phyloP scores from a whole-genome alignment of 2,113 vertebrate genomes.

The Cololabis saira region DNA sequence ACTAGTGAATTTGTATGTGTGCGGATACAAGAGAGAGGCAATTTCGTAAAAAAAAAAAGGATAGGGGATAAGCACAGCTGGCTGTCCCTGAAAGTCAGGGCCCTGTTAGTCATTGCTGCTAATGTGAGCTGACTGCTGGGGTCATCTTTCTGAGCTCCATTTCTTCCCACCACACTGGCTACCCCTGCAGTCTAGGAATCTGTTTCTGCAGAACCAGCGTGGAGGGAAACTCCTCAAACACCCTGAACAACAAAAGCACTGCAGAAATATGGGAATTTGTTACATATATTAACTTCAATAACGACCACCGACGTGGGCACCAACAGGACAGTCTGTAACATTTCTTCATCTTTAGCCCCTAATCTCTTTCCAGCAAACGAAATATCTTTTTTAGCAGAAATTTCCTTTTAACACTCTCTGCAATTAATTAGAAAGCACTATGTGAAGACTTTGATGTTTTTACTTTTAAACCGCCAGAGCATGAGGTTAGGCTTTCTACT shows the following conservation, averaged over 20 bases:
- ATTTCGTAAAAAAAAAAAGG: too few species aligned
- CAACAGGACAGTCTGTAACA: neutral
- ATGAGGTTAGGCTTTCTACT: neutral
- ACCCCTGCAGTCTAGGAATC: slow-evolving; percentile 68
- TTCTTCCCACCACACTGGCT: slow-evolving; percentile 67
- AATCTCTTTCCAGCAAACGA: slow-evolving; percentile 19
- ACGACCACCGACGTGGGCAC: slow-evolving; percentile 23
- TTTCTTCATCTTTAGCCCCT: slow-evolving; percentile 8
- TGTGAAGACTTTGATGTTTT: neutral
- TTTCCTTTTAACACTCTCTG: slow-evolving; percentile 26
- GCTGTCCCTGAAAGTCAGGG: slow-evolving; percentile 52
- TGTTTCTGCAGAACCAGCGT: slow-evolving; percentile 71
- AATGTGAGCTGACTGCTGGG: slow-evolving; percentile 77
- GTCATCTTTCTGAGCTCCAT: slow-evolving; percentile 64
- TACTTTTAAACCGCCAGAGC: neutral
- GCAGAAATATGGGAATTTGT: slow-evolving; percentile 39
- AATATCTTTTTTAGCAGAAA: slow-evolving; percentile 7
- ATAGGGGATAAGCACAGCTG: slow-evolving; percentile 57
- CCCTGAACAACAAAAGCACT: slow-evolving; percentile 22
- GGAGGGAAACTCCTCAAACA: slow-evolving; percentile 63
- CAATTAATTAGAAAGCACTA: slow-evolving; percentile 7
- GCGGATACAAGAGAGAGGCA: slow-evolving; percentile 22
- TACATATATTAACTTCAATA: slow-evolving; percentile 27
- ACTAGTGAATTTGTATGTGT: slow-evolving; percentile 39
- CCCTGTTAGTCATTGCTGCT: slow-evolving; percentile 71